Conservation (phyloP, 1,140 invertebrate species). For the Rhagoletis zephyria region DNA sequence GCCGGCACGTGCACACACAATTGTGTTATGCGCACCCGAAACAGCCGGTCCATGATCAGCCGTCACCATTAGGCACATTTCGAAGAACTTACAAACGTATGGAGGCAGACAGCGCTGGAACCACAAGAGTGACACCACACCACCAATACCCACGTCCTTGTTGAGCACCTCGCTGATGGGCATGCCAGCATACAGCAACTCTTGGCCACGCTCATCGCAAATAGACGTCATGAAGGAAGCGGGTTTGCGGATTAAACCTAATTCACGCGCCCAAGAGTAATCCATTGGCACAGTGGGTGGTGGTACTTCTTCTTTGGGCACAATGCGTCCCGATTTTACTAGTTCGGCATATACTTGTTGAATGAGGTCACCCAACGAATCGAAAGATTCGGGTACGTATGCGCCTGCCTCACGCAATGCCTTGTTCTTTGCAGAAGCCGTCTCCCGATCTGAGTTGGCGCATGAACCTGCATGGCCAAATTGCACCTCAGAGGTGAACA, state of each 20-base stretch:
- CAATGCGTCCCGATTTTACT: constrained; percentile 86
- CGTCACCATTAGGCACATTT: constrained; percentile 99
- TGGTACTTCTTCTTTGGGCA: constrained; percentile 91
- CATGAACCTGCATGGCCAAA: constrained; percentile 99
- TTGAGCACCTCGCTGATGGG: constrained; percentile 95
- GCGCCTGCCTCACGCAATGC: constrained; percentile 88
- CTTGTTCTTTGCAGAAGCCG: constrained; percentile 93
- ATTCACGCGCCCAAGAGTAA: constrained; percentile 97
- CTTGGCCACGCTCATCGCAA: constrained; percentile 98
- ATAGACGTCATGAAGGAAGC: constrained; percentile 99
- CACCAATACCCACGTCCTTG: constrained; percentile 94
- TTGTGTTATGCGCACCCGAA: constrained; percentile 98
- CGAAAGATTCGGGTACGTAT: constrained; percentile 93
- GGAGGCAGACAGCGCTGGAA: constrained; percentile 96
- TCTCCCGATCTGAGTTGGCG: constrained; percentile 95
- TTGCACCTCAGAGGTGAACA: constrained; percentile 98
- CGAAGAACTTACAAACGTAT: constrained; percentile 97
- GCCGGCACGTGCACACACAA: constrained; percentile 97
- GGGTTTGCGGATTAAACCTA: constrained; percentile 97
- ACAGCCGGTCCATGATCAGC: constrained; percentile 99
- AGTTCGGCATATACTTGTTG: constrained; percentile 85
- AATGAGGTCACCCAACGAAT: constrained; percentile 84
- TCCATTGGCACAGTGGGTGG: constrained; percentile 99
- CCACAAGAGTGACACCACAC: constrained; percentile 97
- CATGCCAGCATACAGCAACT: constrained; percentile 97